Percentiles rank a stretch among this genome's conserved stretches.
Conservation (phyloP, 2,888 invertebrate species). For the Philereme transversata region DNA sequence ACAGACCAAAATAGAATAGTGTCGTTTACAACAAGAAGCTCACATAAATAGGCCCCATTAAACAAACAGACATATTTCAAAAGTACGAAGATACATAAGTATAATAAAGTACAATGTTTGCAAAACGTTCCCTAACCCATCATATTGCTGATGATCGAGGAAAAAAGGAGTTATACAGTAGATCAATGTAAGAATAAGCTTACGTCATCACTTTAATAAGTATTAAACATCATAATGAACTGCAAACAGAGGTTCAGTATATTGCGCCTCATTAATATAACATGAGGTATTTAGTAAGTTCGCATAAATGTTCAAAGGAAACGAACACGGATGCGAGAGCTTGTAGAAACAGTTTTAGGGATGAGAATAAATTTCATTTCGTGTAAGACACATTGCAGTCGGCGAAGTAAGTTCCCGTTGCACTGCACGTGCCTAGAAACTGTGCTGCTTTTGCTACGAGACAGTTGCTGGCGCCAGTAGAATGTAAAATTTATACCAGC, state of each 20-base stretch:
- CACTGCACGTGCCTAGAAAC: slow-evolving; percentile 52
- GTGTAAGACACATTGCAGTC: slow-evolving; percentile 60
- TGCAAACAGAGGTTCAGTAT: not conserved
- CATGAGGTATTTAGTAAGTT: slow-evolving; percentile 24
- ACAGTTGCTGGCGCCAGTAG: slow-evolving; percentile 19
- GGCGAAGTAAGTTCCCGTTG: slow-evolving; percentile 49
- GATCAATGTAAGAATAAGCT: no score
- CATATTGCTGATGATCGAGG: no score
- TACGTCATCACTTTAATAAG: no score
- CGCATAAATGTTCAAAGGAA: slow-evolving; percentile 20
- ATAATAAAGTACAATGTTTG: no score
- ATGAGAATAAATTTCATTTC: slow-evolving; percentile 55
- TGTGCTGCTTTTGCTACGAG: slow-evolving; percentile 27
- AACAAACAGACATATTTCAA: no score
- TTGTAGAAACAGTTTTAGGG: slow-evolving; percentile 43
- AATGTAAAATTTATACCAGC: no score
- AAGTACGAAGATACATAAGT: no score
- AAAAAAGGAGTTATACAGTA: no score
- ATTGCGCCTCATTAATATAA: not conserved
- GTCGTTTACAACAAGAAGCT: no score
- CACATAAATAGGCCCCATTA: no score
- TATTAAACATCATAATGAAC: not conserved
- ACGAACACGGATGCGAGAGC: slow-evolving; percentile 18
- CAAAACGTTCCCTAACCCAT: no score
- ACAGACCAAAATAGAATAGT: no score